Evolutionary conservation across 2,113 vertebrate genomes (phyloP).

Genomic region (Protomyctophum bolini): DNA sequence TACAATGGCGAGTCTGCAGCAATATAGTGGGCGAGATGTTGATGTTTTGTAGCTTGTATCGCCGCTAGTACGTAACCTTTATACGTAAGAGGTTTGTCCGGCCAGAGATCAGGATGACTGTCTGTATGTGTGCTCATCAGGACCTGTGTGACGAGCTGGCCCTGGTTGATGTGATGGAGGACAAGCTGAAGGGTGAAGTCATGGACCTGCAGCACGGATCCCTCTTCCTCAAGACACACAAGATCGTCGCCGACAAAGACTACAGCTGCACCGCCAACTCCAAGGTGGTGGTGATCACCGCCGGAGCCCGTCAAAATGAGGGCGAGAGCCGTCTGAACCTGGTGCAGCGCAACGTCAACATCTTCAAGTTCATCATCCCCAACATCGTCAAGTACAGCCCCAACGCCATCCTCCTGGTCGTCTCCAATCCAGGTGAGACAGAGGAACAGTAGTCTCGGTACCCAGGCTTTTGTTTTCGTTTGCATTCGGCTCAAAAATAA

Average conservation of each 20-base stretch:
- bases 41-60: too few relatives aligned
- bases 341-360: slow-evolving; percentile 97
- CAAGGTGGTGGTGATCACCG: slow-evolving; percentile 94
- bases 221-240: slow-evolving; percentile 95
- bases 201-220: slow-evolving; percentile 97
- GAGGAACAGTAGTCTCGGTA: too few relatives aligned
- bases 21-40: too few relatives aligned
- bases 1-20: too few relatives aligned
- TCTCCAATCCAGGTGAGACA: slow-evolving; percentile 94
- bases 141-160: slow-evolving; percentile 95
- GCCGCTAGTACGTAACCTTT: neutral
- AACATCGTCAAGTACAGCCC: slow-evolving; percentile 97
- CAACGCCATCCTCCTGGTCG: slow-evolving; percentile 91
- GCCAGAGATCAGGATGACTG: neutral
- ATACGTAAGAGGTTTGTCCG: neutral
- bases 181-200: slow-evolving; percentile 95
- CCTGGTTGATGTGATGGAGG: slow-evolving; percentile 96
- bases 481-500: too few relatives aligned
- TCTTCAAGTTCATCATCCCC: slow-evolving; percentile 99
- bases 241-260: slow-evolving; percentile 97
- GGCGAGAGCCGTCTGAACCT: slow-evolving; percentile 97
- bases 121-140: slow-evolving; percentile 67
- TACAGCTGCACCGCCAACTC: slow-evolving; percentile 95
- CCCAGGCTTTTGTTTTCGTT: too few relatives aligned
- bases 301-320: slow-evolving; percentile 96